Evolutionary conservation across 2,797 vertebrate species (phyloP).

Genomic region (Onychomys leucogaster): DNA sequence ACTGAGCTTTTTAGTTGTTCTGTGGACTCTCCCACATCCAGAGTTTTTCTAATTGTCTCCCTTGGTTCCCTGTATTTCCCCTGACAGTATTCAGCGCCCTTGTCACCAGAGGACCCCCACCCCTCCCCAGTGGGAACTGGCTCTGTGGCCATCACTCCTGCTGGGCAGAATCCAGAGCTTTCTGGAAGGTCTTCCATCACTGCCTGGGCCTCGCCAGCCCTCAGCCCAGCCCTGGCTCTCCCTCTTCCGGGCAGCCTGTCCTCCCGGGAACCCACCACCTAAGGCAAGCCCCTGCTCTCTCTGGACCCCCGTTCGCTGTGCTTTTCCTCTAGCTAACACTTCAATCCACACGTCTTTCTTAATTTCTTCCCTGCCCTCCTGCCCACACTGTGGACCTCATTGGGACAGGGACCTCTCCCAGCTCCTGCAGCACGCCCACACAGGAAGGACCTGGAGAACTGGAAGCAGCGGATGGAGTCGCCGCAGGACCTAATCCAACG

Average conservation of each 20-base stretch:
- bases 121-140: background rate
- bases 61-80: background rate
- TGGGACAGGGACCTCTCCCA: background rate
- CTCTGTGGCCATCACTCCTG: background rate
- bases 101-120: background rate
- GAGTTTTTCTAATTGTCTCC: background rate
- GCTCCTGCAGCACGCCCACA: background rate
- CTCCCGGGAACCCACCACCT: background rate
- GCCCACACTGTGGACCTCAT: background rate
- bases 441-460: background rate
- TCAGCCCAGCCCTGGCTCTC: background rate
- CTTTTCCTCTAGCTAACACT: background rate
- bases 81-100: background rate
- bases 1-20: background rate
- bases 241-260: background rate
- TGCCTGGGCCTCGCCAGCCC: background rate
- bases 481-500: background rate
- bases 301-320: background rate
- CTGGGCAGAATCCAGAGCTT: background rate
- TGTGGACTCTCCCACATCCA: background rate
- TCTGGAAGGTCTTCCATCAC: background rate
- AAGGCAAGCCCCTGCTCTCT: background rate
- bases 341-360: background rate
- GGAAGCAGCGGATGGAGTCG: background rate
- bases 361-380: background rate